Conservation (phyloP, 2,888 invertebrate species). For the Biston stratarius region DNA sequence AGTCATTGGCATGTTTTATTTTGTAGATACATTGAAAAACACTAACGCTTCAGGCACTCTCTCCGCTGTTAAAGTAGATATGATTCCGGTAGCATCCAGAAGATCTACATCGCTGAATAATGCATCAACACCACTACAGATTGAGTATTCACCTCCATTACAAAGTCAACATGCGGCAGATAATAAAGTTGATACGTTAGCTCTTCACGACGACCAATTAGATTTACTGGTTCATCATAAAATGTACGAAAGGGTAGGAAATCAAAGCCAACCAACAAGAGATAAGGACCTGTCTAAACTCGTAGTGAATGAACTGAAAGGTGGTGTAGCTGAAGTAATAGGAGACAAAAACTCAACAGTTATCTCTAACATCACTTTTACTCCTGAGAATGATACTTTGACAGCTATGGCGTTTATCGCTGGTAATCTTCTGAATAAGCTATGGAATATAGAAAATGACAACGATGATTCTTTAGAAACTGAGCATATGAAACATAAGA, state of each 20-base stretch:
- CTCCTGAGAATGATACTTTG: slow-evolving; percentile 77
- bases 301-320: slow-evolving; percentile 73
- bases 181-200: slow-evolving; percentile 69
- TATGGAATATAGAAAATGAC: slow-evolving; percentile 79
- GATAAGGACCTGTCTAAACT: slow-evolving; percentile 72
- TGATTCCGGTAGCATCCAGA: slow-evolving; percentile 53
- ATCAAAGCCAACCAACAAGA: slow-evolving; percentile 62
- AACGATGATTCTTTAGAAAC: slow-evolving; percentile 65
- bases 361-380: slow-evolving; percentile 77
- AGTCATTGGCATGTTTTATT: slow-evolving; percentile 9
- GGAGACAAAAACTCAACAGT: slow-evolving; percentile 65
- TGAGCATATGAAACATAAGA: slow-evolving; percentile 72
- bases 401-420: slow-evolving; percentile 80
- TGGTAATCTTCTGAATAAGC: slow-evolving; percentile 76
- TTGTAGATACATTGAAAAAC: slow-evolving; percentile 71
- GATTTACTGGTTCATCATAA: slow-evolving; percentile 54
- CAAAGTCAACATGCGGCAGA: slow-evolving; percentile 63
- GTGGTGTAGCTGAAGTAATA: slow-evolving; percentile 67
- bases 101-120: slow-evolving; percentile 52
- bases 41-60: slow-evolving; percentile 67
- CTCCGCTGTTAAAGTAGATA: slow-evolving; percentile 59
- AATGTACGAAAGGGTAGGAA: slow-evolving; percentile 58
- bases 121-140: slow-evolving; percentile 63
- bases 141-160: slow-evolving; percentile 65
- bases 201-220: slow-evolving; percentile 56